A percentile compares a stretch with the other conserved stretches of the same genome.
Conservation (phyloP, 2,797 vertebrate species). For the Crotalus adamanteus region DNA sequence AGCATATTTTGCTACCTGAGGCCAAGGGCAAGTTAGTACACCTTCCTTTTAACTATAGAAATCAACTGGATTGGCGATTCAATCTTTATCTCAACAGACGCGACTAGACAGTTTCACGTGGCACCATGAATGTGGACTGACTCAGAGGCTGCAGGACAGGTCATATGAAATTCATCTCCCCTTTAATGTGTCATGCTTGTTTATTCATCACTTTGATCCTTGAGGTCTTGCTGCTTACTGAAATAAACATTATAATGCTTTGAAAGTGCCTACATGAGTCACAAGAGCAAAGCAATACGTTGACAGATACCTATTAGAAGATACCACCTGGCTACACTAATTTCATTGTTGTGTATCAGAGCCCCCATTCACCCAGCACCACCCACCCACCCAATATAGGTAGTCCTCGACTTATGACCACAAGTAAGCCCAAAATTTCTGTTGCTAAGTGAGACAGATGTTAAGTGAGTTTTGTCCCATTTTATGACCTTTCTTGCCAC, state of each 20-base stretch:
- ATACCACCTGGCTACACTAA: background rate
- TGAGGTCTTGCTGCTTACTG: background rate
- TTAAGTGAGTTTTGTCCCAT: too few relatives aligned
- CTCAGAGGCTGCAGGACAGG: background rate
- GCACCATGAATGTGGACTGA: background rate
- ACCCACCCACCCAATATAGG: background rate
- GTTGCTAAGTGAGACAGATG: background rate
- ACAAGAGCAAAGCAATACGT: background rate
- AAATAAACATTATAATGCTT: background rate
- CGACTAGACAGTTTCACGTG: background rate
- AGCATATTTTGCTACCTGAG: background rate
- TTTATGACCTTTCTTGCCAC: too few relatives aligned
- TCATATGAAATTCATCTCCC: background rate
- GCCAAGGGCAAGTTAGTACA: background rate
- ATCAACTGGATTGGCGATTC: background rate
- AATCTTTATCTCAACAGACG: background rate
- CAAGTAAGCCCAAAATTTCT: background rate
- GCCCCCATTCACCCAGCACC: background rate
- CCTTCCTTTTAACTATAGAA: background rate
- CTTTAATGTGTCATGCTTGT: background rate
- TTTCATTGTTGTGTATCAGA: background rate
- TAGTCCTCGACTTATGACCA: background rate
- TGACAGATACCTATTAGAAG: background rate
- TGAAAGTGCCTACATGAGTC: background rate
- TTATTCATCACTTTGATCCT: background rate